Percentiles rank a stretch among this genome's conserved stretches.
These are phyloP conservation scores for Hyposoter dolosus DNA, from an alignment of 2,888 invertebrate genomes.

Conservation along the genomic window DNA sequence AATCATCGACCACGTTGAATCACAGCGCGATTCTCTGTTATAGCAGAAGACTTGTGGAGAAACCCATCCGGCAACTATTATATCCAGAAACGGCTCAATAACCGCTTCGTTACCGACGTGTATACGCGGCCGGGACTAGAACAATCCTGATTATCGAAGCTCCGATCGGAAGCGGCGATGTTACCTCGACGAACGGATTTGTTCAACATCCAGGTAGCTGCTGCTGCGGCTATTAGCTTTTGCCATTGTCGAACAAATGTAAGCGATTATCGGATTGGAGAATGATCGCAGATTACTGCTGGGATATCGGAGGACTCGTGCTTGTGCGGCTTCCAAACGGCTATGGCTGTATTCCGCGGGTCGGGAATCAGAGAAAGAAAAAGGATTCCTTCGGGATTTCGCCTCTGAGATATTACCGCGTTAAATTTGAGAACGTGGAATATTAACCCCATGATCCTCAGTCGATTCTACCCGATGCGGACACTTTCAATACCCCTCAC, in stretches of 20 bases:
- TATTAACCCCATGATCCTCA: neutral
- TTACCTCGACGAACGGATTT: slow-evolving; percentile 17
- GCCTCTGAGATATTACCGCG: neutral
- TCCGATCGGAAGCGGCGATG: neutral
- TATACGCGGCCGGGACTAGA: neutral
- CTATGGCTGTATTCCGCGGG: neutral
- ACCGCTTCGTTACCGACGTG: slow-evolving; percentile 1
- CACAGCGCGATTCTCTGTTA: neutral
- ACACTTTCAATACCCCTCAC: neutral
- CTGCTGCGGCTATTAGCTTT: neutral
- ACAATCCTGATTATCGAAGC: neutral
- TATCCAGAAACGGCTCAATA: slow-evolving; percentile 21
- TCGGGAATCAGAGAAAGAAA: slow-evolving; percentile 13
- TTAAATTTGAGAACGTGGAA: neutral
- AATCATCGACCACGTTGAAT: slow-evolving; percentile 20
- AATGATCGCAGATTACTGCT: slow-evolving; percentile 27
- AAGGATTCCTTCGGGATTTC: neutral
- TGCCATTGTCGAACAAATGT: slow-evolving; percentile 33
- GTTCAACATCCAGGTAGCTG: slow-evolving; percentile 15
- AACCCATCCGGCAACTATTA: slow-evolving; percentile 40
- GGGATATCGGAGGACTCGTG: neutral
- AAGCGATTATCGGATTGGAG: slow-evolving; percentile 52
- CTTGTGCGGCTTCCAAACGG: neutral
- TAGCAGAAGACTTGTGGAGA: slow-evolving; percentile 41
- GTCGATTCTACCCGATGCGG: neutral